Percentiles rank a stretch among this genome's conserved stretches.
phyloP scores from a whole-genome alignment of 1,140 invertebrate genomes.

The Diabrotica undecimpunctata region DNA sequence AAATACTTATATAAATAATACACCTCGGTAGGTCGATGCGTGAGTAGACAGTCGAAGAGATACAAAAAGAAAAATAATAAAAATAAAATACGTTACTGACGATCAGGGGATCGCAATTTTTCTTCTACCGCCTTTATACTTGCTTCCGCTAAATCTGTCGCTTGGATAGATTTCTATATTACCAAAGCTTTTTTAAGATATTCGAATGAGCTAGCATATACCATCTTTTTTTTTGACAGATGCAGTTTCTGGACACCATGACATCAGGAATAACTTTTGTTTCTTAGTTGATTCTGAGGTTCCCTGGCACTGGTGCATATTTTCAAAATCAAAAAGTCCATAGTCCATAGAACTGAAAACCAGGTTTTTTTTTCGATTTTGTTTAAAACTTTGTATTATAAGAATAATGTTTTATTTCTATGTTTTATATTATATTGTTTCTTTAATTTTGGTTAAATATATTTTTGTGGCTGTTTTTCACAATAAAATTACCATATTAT shows the following conservation, averaged over 20 bases:
- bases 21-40: constrained; percentile 38
- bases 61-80: constrained; percentile 33
- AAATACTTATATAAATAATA: constrained; percentile 49
- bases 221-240: constrained; percentile 99
- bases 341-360: no score
- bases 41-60: constrained; percentile 43
- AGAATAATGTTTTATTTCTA: no score
- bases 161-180: constrained; percentile 95
- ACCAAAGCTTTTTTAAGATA: constrained; percentile 93
- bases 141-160: constrained; percentile 87
- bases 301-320: constrained; percentile 91
- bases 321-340: constrained; percentile 92
- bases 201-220: constrained; percentile 94
- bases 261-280: constrained; percentile 94
- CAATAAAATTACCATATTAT: no score
- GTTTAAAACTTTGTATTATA: no score
- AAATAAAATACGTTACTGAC: constrained; percentile 62
- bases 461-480: no score
- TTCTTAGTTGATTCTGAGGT: constrained; percentile 92
- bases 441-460: no score
- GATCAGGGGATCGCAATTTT: constrained; percentile 86
- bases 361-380: no score
- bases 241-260: constrained; percentile 95
- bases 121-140: constrained; percentile 88
- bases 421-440: no score